Conservation (phyloP, 2,888 invertebrate species). For the Seira sanloemensis region DNA sequence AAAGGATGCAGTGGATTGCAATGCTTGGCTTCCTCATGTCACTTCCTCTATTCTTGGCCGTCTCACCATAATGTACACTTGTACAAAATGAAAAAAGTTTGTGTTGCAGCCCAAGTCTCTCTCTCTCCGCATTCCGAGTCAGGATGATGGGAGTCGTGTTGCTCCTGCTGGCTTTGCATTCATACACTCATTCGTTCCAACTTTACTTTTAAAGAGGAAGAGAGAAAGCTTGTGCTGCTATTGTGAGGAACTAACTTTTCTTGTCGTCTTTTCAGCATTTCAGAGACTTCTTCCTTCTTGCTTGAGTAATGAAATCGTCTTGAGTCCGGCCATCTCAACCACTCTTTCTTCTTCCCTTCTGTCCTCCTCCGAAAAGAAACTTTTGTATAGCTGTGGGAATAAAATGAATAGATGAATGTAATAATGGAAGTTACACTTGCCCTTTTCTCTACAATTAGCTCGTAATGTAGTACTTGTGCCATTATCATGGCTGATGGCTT, state of each 20-base stretch:
- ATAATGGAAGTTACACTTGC: constrained; percentile 4
- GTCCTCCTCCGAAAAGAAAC: neutral
- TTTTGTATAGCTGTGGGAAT: neutral
- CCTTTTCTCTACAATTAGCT: neutral
- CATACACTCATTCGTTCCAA: neutral
- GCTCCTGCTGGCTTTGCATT: constrained; percentile 1
- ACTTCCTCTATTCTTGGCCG: neutral
- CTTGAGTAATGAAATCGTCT: neutral
- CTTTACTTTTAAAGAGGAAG: neutral
- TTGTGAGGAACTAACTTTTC: neutral
- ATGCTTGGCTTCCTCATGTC: constrained; percentile 5
- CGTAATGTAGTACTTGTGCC: neutral
- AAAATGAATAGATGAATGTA: constrained; percentile 1
- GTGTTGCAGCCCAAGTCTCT: neutral
- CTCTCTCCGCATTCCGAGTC: neutral
- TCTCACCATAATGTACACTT: neutral
- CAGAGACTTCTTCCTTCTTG: neutral
- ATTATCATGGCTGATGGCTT: neutral
- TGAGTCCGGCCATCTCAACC: neutral
- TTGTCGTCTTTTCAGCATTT: constrained; percentile 1
- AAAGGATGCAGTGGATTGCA: constrained; percentile 25
- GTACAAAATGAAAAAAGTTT: neutral
- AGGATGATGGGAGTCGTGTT: neutral
- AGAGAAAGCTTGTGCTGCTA: neutral
- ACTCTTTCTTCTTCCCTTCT: neutral